Base-by-base conservation (phyloP, 2,797 vertebrate genomes). In the Arremon aurantiirostris region DNA sequence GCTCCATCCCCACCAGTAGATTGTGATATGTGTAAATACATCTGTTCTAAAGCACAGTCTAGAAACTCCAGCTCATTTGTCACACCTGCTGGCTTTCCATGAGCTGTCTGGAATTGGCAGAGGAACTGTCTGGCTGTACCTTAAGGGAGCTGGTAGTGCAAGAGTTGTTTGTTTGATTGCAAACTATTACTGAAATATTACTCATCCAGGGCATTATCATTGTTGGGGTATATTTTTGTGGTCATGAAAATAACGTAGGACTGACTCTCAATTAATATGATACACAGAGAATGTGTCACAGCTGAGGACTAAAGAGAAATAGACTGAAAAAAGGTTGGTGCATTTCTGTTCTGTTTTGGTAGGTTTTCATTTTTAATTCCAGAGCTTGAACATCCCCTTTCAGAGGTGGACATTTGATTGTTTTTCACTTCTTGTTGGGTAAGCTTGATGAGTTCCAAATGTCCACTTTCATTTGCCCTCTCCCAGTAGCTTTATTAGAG, bases 1-100 rank as follows among this genome's bases (percentile, higher is more conserved):
- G 53, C 79, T 90, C 95, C 94, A 65, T 86, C 91, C 94, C 72
- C 75, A 93, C 85, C 46, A 71, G 63, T 93, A 81, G 90, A 85
- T 91, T 66, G 60, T 72, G 89, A 84, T 92, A 71, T 97, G 92
- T 96, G 96, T 95, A 97, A 97, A 97, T 95, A 96, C 95, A 97
- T 97, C 97, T 97, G 97, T 95, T 97, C 82, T 80, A 85, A 93
- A 91, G 83, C 55, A 22, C 46, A 57, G 76, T 79, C 42, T 82
- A n/a, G 83, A 89, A 90, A 91, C 68, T 71, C 12, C 71, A 70
- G 95, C 86, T 96, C 88, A 96, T 96, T 97, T 95, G 80, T 97
- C 96, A 94, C 35, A 61, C 95, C 96, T 95, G 95, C 94, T 75
- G 69, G 9, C 75, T 96, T 94, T 78, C 94, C 77, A 28, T 70